phyloP scores from a whole-genome alignment of 2,888 invertebrate genomes.

The Cheilosia vulpina region DNA sequence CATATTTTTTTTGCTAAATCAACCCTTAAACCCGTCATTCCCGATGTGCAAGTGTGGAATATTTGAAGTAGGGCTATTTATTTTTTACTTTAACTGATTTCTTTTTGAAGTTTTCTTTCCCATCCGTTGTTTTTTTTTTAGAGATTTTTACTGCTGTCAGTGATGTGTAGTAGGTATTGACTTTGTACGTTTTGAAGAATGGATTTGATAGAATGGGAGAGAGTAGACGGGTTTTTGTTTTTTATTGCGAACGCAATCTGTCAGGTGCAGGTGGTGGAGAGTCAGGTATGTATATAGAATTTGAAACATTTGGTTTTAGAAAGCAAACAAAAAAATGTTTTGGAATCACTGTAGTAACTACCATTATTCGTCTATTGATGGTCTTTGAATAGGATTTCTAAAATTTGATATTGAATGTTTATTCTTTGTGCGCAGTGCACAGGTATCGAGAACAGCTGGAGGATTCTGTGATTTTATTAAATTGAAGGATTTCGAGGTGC shows the following conservation, averaged over 20 bases:
- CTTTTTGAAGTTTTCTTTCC: constrained; percentile 48
- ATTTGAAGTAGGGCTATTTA: constrained; percentile 59
- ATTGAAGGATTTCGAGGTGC: not conserved
- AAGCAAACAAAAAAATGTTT: constrained; percentile 11
- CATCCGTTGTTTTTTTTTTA: not conserved
- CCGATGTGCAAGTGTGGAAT: constrained; percentile 30
- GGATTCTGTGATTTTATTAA: constrained; percentile 40
- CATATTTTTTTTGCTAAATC: constrained; percentile 27
- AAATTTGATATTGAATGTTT: constrained; percentile 62
- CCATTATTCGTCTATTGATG: constrained; percentile 8
- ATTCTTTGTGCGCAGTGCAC: constrained; percentile 37
- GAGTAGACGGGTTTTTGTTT: not conserved
- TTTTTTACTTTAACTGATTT: constrained; percentile 65
- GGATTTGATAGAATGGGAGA: constrained; percentile 32
- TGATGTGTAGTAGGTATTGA: constrained; percentile 46
- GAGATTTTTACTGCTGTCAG: constrained; percentile 12
- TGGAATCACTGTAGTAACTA: constrained; percentile 52
- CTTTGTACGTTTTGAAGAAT: constrained; percentile 48
- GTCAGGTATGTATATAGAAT: constrained; percentile 34
- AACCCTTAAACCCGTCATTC: constrained; percentile 27
- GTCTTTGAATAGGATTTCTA: constrained; percentile 48
- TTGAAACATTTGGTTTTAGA: constrained; percentile 64
- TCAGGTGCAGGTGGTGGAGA: constrained; percentile 59
- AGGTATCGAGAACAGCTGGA: constrained; percentile 54
- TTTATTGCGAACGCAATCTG: constrained; percentile 36